Percentiles rank a stretch among this genome's conserved stretches.
phyloP scores from a whole-genome alignment of 2,888 invertebrate species.

The Trichopoda pennipes region DNA sequence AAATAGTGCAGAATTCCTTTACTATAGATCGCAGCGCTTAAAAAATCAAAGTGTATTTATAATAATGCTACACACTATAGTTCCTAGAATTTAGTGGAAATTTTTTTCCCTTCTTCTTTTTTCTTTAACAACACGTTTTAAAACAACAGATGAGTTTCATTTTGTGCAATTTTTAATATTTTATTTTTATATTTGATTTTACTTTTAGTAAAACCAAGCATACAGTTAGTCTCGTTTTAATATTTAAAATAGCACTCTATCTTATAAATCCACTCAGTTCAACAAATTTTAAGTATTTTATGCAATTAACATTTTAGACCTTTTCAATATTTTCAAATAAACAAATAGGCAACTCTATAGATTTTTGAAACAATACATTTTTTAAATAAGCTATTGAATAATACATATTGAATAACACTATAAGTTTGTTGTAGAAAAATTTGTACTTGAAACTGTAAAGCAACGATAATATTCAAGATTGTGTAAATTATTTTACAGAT shows the following conservation, averaged over 20 bases:
- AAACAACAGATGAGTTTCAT: slow-evolving; percentile 24
- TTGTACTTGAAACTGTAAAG: no score
- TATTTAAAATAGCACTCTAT: background rate
- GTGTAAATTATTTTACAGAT: no score
- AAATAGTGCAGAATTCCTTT: no score
- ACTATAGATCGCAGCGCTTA: no score
- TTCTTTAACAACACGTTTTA: background rate
- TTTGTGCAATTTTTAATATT: no score
- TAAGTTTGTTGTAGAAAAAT: no score
- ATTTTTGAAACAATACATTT: no score
- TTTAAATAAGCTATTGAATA: no score
- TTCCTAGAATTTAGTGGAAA: slow-evolving; percentile 54
- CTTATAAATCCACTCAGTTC: background rate
- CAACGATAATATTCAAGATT: no score
- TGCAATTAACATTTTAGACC: background rate
- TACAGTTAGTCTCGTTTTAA: background rate
- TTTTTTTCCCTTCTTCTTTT: slow-evolving; percentile 23
- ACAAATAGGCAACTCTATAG: background rate
- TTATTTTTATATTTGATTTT: background rate
- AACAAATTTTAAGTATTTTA: background rate
- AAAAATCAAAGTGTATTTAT: no score
- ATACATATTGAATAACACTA: no score
- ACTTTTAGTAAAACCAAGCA: background rate
- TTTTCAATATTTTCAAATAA: background rate
- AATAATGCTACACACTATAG: background rate